phyloP scores from a whole-genome alignment of 2,797 vertebrate species.

The Sus cebifrons region DNA sequence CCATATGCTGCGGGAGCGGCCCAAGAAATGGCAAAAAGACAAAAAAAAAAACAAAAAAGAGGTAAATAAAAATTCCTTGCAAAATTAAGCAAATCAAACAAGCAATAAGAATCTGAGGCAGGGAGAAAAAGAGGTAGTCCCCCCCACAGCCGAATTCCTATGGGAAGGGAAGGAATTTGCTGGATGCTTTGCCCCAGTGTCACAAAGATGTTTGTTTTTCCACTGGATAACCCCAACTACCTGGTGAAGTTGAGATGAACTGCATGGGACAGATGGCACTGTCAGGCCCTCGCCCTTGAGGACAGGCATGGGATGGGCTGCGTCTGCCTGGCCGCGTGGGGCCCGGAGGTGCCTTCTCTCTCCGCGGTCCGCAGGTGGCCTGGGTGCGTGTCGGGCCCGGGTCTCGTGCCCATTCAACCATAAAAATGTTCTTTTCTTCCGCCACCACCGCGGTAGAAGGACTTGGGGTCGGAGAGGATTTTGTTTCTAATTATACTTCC shows the following conservation, averaged over 20 bases:
- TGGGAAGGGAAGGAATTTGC: too few species aligned
- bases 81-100: neutral
- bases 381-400: neutral
- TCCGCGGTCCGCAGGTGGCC: neutral
- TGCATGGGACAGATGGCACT: neutral
- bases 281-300: neutral
- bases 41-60: neutral
- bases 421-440: neutral
- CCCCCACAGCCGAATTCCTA: neutral
- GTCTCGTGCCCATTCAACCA: neutral
- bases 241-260: neutral
- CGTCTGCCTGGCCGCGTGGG: rapidly evolving
- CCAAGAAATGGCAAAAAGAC: too few species aligned
- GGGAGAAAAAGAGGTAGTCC: neutral
- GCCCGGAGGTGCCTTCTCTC: neutral
- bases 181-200: too few species aligned
- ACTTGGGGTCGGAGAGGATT: neutral
- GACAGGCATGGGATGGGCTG: rapidly evolving
- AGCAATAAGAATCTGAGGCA: neutral
- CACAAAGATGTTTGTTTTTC: neutral
- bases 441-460: neutral
- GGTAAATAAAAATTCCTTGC: neutral
- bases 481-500: neutral
- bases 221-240: neutral
- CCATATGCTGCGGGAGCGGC: too few species aligned